Evolutionary conservation across 2,113 vertebrate genomes (phyloP), one percentile per base, ranked within the genome.

Genomic region (Lepus europaeus): DNA sequence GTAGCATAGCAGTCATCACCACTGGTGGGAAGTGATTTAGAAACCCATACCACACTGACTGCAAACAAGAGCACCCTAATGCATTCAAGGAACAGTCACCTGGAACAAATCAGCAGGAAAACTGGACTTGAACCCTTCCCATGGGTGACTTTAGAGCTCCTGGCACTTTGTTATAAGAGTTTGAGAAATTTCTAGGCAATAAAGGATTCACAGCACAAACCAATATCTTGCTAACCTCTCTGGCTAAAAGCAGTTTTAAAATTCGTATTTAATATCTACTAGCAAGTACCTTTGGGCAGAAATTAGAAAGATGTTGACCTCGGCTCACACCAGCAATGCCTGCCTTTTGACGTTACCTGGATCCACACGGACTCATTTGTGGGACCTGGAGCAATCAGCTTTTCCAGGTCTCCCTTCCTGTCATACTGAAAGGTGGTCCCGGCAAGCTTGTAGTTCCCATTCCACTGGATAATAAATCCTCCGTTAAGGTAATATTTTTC

Each of bases 401-500:
- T 99, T 98, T 99, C 99, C 96, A 99, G 97, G 97, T 99, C 99
- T 5, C 99, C 99, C 31, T 97, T 99, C 96, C 99, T 98, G 74
- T 99, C 99, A 5, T 99, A 99, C 79, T 98, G 99, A 98, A 99
- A 99, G 63, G 98, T 76, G 0, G 99, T 99, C 74, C 99, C 99
- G 0, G 99, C 99, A 25, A 99, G 98, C 95, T 99, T 98, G 85
- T 99, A 99, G 97, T 99, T 99, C 11, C 99, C 99, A 17, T 99
- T 99, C 99, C 99, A 99, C 94, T 99, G 99, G 98, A 99, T 99
- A 97, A 99, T 99, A 97, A 98, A 99, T 90, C 99, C 99, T 90
- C 99, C 99, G 56, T 99, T 99, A 93, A 99, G 98, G 94, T 99
- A 99, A 92, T 99, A 99, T 66, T 99, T 98, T 88, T 99, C 98